Evolutionary conservation across 2,797 vertebrate species (phyloP), one percentile per base, ranked within the genome.

Genomic region (Cottoperca gobio): DNA sequence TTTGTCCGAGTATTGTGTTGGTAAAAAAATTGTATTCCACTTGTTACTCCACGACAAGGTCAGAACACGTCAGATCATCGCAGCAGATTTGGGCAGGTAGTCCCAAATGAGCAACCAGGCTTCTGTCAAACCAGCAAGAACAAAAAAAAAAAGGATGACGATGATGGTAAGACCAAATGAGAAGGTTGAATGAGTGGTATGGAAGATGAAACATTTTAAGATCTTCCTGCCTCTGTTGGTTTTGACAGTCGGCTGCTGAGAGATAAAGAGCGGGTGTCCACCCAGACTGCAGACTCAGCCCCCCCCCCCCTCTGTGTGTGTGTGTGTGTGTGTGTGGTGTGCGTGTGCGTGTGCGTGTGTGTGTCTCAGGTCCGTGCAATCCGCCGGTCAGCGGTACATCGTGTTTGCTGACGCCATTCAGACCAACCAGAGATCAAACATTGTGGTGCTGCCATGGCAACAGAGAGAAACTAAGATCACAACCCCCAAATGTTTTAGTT

Each of bases 311-410:
- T 79, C 66, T 43, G 28, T 35, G 45, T 33, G 39, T 23, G 58
- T 24, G 70, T 31, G 50, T 50, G 50, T 67, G 55, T 17, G 61
- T 52, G 50, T 23, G 45, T n/a, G 39, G 46, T 60, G 26, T 28
- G 21, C 31, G 42, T 19, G 9, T 66, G 42, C 57, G 49, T 61
- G 58, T 35, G 17, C 73, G 63, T 76, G 17, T 68, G 65, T 60
- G 62, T 82, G 71, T 91, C 28, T 86, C 82, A 85, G 64, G 79
- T 82, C 55, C 2, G 68, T 81, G 83, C 70, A 81, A 84, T 79
- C 55, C 7, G 9, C 55, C 57, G 19, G 74, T 81, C 59, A 57
- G 78, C 43, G 10, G 49, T 70, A 31, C 35, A 16, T 49, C 21
- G 14, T 70, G 65, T 90, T 79, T 82, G 70, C 79, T 76, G 70